Evolutionary conservation across 2,888 invertebrate species (phyloP), one percentile per base, ranked within the genome.

Genomic region (Thymelicus acteon): DNA sequence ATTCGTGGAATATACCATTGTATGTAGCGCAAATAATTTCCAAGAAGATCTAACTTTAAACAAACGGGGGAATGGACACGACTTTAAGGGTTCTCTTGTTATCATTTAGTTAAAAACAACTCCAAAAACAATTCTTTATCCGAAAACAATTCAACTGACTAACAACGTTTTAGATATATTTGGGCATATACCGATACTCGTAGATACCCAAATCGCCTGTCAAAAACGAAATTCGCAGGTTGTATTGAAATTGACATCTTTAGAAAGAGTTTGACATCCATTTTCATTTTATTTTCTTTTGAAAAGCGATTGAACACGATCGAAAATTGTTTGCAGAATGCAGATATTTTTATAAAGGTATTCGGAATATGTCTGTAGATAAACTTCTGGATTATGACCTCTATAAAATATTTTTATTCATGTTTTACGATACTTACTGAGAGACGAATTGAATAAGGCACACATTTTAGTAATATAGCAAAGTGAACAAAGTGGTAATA

Each of bases 241-340:
- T 37, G 13, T 57, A 37, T 57, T 37, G 31, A 57, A 57, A 6
- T 13, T 7, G 57, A 31, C 57, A 13, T 13, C 10, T 31, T 57
- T 31, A 31, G 57, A 57, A 57, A 57, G 37, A 57, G 31, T 57
- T 31, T 57, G 57, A 10, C 57, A 57, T 57, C 31, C 31, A 57
- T 57, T 57, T 57, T 57, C 31, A 31, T 57, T 57, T 57, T n/a
- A 57, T 57, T 57, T 57, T 57, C 31, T 57, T 57, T 57, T 57
- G 13, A 57, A 57, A 57, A 57, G 31, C 31, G 31, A 57, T 57
- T 37, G 57, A 57, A 57, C 7, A 13, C 57, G 57, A 24, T 57
- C 12, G 57, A 57, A 54, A 54, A 57, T 37, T 13, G 31, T 37
- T 31, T 31, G 31, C 31, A 57, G 13, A 24, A 54, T 57, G 13